Percentiles rank a stretch among this genome's conserved stretches.
Evolutionary conservation across 2,888 invertebrate species (phyloP).

Genomic region (Drosophila sordidula): DNA sequence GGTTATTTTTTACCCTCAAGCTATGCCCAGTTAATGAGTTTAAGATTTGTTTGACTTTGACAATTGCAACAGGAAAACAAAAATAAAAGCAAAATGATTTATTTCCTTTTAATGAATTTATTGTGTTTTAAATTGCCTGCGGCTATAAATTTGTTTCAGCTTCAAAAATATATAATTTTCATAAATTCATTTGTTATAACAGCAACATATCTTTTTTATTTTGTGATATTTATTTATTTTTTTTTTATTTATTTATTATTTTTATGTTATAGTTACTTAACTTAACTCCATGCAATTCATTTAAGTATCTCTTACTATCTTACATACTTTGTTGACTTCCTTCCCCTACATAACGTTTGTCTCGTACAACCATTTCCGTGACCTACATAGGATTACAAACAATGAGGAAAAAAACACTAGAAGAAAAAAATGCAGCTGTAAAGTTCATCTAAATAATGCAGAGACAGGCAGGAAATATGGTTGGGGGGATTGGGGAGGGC

Average conservation of each 20-base stretch:
- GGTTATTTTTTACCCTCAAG: no score
- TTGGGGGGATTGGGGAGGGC: not conserved
- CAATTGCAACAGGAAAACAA: not conserved
- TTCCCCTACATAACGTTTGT: constrained; percentile 13
- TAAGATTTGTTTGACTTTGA: constrained; percentile 1
- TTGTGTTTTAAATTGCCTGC: not conserved
- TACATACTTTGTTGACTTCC: constrained; percentile 1
- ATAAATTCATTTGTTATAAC: not conserved
- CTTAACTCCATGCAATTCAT: constrained; percentile 8
- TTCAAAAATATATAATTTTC: not conserved
- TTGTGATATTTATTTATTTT: not conserved
- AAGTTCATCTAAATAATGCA: constrained; percentile 48
- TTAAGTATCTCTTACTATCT: constrained; percentile 15
- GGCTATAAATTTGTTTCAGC: not conserved
- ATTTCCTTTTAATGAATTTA: not conserved
- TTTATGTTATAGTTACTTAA: not conserved
- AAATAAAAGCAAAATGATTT: not conserved
- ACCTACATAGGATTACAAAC: constrained; percentile 40
- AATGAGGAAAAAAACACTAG: constrained; percentile 1
- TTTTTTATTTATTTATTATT: not conserved
- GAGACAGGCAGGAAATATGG: constrained; percentile 44
- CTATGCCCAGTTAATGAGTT: constrained; percentile 6
- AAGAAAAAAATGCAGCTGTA: constrained; percentile 41
- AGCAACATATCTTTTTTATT: no score
- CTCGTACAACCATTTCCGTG: constrained; percentile 29